Conservation (phyloP, 1,140 invertebrate species). For the Pachypeltis micranthus region DNA sequence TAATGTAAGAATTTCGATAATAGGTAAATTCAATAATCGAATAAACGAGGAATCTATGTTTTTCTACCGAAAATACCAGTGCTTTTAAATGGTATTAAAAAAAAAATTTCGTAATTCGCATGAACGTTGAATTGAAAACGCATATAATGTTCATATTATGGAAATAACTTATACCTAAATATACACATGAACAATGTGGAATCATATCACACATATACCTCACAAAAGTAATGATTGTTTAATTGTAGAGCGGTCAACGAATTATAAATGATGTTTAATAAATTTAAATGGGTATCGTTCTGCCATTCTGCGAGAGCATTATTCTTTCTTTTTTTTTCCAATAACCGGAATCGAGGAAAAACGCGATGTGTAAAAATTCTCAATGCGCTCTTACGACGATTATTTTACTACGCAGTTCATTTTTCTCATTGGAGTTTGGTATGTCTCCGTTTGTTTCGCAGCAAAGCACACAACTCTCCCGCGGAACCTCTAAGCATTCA, state of each 20-base stretch:
- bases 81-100: neutral
- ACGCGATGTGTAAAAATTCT: neutral
- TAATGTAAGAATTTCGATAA: constrained; percentile 9
- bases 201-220: constrained; percentile 24
- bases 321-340: constrained; percentile 11
- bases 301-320: constrained; percentile 6
- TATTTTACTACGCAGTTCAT: too few species aligned
- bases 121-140: constrained; percentile 7
- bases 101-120: neutral
- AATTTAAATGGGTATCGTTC: constrained; percentile 5
- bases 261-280: constrained; percentile 13
- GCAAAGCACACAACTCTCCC: too few species aligned
- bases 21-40: constrained; percentile 3
- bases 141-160: constrained; percentile 17
- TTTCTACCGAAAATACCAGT: constrained; percentile 1
- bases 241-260: too few species aligned
- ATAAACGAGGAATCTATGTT: neutral
- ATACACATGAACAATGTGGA: constrained; percentile 20
- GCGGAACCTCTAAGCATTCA: too few species aligned
- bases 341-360: too few species aligned
- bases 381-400: neutral
- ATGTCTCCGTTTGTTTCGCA: too few species aligned
- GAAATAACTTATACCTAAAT: constrained; percentile 13
- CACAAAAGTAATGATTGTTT: constrained; percentile 19
- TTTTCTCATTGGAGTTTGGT: too few species aligned